These are phyloP conservation scores for Agelas oroides DNA, from an alignment of 37 sponge, comb jelly and placozoan species.

Conservation along the genomic window DNA sequence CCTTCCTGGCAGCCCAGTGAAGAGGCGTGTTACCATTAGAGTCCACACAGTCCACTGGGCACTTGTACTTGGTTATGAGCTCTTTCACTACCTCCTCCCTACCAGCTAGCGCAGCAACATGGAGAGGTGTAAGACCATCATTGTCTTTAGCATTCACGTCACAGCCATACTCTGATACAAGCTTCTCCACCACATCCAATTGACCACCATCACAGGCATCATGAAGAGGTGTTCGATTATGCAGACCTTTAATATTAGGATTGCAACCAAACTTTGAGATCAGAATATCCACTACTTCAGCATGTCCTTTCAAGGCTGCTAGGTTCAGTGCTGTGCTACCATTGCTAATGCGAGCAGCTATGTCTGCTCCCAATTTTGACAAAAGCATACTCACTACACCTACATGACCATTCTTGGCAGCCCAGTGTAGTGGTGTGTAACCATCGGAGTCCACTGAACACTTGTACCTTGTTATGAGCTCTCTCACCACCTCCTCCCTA, in stretches of 20 bases:
- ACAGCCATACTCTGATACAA: conserved; percentile 4
- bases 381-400: not conserved
- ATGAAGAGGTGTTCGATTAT: not conserved
- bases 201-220: not conserved
- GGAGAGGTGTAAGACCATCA: not conserved
- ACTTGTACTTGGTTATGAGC: not conserved
- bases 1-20: not conserved
- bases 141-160: not conserved
- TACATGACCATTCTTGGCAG: conserved; percentile 4
- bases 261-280: not conserved
- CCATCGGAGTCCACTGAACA: not conserved
- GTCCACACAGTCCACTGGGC: not conserved
- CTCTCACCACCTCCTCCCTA: conserved; percentile 2
- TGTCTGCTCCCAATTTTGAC: no score
- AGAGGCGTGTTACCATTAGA: conserved; percentile 12
- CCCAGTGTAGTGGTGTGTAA: not conserved
- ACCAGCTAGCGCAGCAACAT: not conserved
- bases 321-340: not conserved
- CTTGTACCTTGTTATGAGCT: not conserved
- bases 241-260: not conserved
- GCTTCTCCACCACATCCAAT: not conserved
- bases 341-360: no score
- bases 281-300: not conserved
- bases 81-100: not conserved
- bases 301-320: not conserved